These are phyloP conservation scores for Drosophila pseudotakahashii DNA, from an alignment of 2,888 invertebrate genomes.

Conservation along the genomic window DNA sequence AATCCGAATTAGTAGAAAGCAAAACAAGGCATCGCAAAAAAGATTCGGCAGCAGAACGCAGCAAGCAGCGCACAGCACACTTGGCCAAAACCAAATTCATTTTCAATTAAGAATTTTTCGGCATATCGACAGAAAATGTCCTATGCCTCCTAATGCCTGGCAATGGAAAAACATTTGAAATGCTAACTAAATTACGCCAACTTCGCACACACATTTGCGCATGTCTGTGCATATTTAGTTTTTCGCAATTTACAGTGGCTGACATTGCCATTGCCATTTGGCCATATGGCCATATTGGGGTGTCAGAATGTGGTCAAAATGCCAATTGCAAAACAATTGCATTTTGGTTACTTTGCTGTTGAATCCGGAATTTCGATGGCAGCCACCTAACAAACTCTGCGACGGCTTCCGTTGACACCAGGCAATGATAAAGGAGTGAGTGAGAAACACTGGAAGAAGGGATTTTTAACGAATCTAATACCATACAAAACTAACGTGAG, in stretches of 20 bases:
- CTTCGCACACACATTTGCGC: constrained; percentile 30
- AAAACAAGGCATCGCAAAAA: constrained; percentile 42
- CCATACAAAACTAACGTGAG: neutral
- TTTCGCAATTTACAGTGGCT: constrained; percentile 72
- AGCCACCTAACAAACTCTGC: constrained; percentile 72
- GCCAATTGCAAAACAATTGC: constrained; percentile 83
- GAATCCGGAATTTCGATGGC: constrained; percentile 79
- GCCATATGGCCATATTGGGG: constrained; percentile 68
- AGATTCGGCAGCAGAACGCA: constrained; percentile 21
- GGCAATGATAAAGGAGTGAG: constrained; percentile 19
- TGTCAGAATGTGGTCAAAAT: constrained; percentile 82
- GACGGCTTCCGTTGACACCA: constrained; percentile 73
- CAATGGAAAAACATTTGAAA: constrained; percentile 63
- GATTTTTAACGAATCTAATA: neutral
- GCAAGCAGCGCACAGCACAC: constrained; percentile 41
- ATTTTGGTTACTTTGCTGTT: constrained; percentile 81
- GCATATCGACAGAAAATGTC: constrained; percentile 70
- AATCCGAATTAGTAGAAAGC: constrained; percentile 69
- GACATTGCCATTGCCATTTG: constrained; percentile 61
- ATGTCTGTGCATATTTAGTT: constrained; percentile 55
- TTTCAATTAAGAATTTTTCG: constrained; percentile 82
- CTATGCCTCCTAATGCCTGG: constrained; percentile 53
- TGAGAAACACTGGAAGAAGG: neutral
- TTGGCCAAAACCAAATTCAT: constrained; percentile 78
- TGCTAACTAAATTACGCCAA: constrained; percentile 77